phyloP scores from a whole-genome alignment of 1,140 invertebrate species.

The Gonatopus flavifemur region DNA sequence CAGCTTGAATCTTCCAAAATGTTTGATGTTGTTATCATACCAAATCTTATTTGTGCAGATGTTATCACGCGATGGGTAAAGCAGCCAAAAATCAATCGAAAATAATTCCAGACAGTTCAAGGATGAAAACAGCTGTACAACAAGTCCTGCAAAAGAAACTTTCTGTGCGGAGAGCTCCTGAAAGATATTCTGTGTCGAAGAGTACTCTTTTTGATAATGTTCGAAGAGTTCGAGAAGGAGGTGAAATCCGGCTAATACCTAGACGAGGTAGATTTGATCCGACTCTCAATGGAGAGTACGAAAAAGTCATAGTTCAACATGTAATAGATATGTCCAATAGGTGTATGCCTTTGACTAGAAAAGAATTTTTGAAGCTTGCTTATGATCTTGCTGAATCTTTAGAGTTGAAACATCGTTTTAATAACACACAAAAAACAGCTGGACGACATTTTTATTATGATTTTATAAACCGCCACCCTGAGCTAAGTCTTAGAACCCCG shows the following conservation, averaged over 20 bases:
- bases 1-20: no score
- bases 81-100: no score
- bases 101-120: no score
- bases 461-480: conserved; percentile 51
- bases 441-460: conserved; percentile 48
- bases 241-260: conserved; percentile 9
- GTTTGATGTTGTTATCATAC: no score
- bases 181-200: conserved; percentile 6
- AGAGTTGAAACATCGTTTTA: no score
- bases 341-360: conserved; percentile 12
- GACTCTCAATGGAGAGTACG: conserved; percentile 11
- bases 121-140: conserved; percentile 16
- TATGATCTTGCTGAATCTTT: conserved; percentile 15
- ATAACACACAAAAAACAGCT: conserved; percentile 38
- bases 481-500: conserved; percentile 43
- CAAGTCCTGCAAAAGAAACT: conserved; percentile 11
- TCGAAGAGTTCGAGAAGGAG: conserved; percentile 1
- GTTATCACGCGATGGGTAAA: no score
- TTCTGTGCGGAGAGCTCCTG: conserved; percentile 4
- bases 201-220: conserved; percentile 14
- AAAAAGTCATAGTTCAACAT: conserved; percentile 12
- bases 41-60: no score
- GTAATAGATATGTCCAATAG: conserved; percentile 13
- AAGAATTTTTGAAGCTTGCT: conserved; percentile 21
- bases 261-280: conserved; percentile 10